A percentile compares a stretch with the other conserved stretches of the same genome.
These are phyloP conservation scores for Pitta sordida DNA, from an alignment of 2,113 vertebrate species.

Conservation along the genomic window DNA sequence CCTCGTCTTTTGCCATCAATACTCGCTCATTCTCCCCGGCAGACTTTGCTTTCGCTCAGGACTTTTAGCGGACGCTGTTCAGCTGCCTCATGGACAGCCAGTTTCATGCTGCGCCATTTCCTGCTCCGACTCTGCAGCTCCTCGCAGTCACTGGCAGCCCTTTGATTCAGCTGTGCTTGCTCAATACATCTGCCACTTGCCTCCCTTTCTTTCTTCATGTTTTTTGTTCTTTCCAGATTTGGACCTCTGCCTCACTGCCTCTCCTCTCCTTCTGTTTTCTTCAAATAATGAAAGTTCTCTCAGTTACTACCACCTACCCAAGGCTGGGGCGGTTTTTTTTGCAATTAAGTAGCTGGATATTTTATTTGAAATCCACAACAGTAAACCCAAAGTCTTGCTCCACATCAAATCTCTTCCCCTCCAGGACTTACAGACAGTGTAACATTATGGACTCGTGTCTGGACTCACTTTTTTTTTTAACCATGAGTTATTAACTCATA, in stretches of 20 bases:
- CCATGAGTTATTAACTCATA: background rate
- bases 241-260: conserved; percentile 45
- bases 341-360: background rate
- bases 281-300: conserved; percentile 44
- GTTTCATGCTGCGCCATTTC: conserved; percentile 55
- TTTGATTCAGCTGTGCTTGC: conserved; percentile 59
- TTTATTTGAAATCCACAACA: conserved; percentile 13
- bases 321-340: conserved; percentile 1
- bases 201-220: conserved; percentile 26
- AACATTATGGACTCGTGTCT: background rate
- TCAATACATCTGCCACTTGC: conserved; percentile 56
- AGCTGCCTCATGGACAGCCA: conserved; percentile 53
- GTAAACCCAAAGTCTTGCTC: background rate
- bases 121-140: conserved; percentile 44
- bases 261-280: conserved; percentile 20
- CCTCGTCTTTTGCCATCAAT: conserved; percentile 33
- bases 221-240: conserved; percentile 53
- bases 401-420: background rate
- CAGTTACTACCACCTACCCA: background rate
- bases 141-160: conserved; percentile 45
- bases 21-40: conserved; percentile 34
- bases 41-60: conserved; percentile 35
- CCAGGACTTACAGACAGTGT: background rate
- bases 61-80: conserved; percentile 31
- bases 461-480: background rate